Evolutionary conservation across 2,797 vertebrate species (phyloP).

Genomic region (Numenius phaeopus): DNA sequence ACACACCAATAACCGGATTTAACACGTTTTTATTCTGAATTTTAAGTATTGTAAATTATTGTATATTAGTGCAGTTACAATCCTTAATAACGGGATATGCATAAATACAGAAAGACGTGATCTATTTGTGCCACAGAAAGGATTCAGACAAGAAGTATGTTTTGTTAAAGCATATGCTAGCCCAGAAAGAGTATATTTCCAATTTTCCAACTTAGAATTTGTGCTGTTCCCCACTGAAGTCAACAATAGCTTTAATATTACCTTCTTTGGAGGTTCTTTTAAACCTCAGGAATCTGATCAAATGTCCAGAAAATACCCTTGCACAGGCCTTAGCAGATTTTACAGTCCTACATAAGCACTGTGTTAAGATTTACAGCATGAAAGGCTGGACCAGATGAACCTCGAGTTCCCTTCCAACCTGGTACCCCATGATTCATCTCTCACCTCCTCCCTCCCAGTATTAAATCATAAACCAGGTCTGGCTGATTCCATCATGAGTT

Average conservation of each 20-base stretch:
- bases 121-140: background rate
- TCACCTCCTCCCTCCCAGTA: background rate
- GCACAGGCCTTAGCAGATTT: background rate
- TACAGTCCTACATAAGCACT: background rate
- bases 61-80: background rate
- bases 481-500: background rate
- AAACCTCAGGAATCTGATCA: background rate
- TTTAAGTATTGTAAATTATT: background rate
- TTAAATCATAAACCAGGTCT: background rate
- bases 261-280: background rate
- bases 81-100: background rate
- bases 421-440: background rate
- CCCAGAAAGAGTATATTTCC: background rate
- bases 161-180: background rate
- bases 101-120: background rate
- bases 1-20: constrained; percentile 6
- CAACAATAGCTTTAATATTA: background rate
- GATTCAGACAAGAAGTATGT: background rate
- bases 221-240: background rate
- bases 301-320: background rate
- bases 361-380: background rate
- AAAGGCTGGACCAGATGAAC: background rate
- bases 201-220: background rate
- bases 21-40: constrained; percentile 30
- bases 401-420: background rate